Evolutionary conservation across 2,797 vertebrate genomes (phyloP), one percentile per base, ranked within the genome.

Genomic region (Erpetoichthys calabaricus): DNA sequence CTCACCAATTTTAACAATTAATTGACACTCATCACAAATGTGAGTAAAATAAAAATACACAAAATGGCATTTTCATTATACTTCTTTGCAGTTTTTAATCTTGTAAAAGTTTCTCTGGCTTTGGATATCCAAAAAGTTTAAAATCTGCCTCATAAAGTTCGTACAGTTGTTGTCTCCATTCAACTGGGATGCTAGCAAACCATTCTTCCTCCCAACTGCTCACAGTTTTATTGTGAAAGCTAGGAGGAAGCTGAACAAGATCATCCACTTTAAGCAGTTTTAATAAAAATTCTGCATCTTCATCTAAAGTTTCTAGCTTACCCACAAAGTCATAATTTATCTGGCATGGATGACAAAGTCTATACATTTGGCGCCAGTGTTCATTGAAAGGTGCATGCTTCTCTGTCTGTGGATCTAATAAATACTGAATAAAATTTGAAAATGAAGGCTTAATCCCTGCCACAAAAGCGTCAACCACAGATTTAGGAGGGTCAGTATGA

Each of bases 341-440:
- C 79, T 97, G 93, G 75, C 92, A 95, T 0, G 93, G 93, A 42
- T 96, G 93, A 72, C 93, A 97, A 1, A 96, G 83, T 1, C 91
- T 90, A 64, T 98, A 89, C 7, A 92, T 79, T 71, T 99, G 95
- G 60, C 86, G 72, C 96, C 96, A 99, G 78, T 98, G 96, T 78
- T 99, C 96, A 0, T 99, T 98, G 71, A 96, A 99, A 8, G 92
- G 88, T 64, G 72, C 80, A 68, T 89, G 79, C 70, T 82, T 82
- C 82, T 98, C 95, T 0, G 95, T 98, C 76, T 75, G 82, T 0
- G 91, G 85, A 75, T 98, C 96, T 76, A 98, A 80, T 44, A 98
- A 85, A 69, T 99, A 99, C 79, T 92, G 91, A 78, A 94, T 79
- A 70, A 97, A 99, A 71, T 95, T 81, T 47, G 84, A 75, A 72